Conservation (phyloP, 2,888 invertebrate genomes). For the Caenorhabditis japonica region DNA sequence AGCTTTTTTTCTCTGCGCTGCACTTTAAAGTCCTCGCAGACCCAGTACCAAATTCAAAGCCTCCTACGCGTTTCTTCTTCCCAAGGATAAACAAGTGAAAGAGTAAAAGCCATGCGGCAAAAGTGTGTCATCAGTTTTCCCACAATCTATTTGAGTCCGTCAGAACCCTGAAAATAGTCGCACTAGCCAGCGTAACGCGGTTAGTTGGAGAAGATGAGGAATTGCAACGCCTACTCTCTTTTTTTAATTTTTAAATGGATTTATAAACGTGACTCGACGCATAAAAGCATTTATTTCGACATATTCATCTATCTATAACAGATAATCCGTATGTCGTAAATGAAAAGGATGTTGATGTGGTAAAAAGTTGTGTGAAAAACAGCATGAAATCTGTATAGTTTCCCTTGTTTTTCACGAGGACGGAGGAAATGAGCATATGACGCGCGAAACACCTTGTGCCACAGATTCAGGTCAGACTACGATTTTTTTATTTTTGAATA, state of each 20-base stretch:
- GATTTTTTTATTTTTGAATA: too few species aligned
- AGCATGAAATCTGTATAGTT: slow-evolving; percentile 15
- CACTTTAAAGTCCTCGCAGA: too few species aligned
- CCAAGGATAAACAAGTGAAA: slow-evolving; percentile 4
- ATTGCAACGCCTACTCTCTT: slow-evolving; percentile 25
- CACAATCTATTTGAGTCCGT: slow-evolving; percentile 40
- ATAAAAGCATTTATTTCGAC: too few species aligned
- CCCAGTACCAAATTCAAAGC: slow-evolving; percentile 6
- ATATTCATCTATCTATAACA: too few species aligned
- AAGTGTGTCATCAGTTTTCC: slow-evolving; percentile 40
- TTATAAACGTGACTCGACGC: slow-evolving; percentile 15
- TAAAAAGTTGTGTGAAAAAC: slow-evolving; percentile 24
- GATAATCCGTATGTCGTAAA: slow-evolving; percentile 6
- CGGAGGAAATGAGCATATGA: slow-evolving; percentile 21
- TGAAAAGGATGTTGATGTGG: slow-evolving; percentile 16
- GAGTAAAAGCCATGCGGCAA: slow-evolving; percentile 24
- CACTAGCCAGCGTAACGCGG: slow-evolving; percentile 29
- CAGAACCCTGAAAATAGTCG: slow-evolving; percentile 42
- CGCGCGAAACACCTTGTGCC: too few species aligned
- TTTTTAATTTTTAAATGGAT: slow-evolving; percentile 11
- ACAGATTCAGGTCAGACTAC: too few species aligned
- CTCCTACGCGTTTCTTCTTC: slow-evolving; percentile 35
- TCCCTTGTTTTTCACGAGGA: slow-evolving; percentile 2
- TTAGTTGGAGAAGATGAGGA: slow-evolving; percentile 13
- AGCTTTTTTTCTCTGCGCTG: slow-evolving; percentile 26